Conservation (phyloP, 1,140 invertebrate genomes). For the Drosophila yakuba region DNA sequence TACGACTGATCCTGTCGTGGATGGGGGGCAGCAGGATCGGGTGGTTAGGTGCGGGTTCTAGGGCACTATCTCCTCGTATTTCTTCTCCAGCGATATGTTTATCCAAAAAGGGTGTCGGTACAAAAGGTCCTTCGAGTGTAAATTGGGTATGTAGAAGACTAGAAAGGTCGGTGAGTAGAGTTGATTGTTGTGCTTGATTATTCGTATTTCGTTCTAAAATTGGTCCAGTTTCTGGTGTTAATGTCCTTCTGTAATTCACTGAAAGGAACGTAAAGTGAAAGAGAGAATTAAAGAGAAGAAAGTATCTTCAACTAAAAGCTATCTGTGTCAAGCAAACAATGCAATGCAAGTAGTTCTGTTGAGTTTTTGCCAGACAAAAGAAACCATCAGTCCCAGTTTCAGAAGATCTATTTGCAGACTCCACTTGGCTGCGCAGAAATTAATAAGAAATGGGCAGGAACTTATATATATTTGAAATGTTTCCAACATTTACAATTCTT, state of each 20-base stretch:
- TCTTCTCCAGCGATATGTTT: slow-evolving; percentile 36
- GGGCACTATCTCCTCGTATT: slow-evolving; percentile 1
- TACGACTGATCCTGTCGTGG: not conserved
- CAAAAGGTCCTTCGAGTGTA: slow-evolving; percentile 33
- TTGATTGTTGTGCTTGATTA: slow-evolving; percentile 51
- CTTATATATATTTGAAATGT: slow-evolving; percentile 26
- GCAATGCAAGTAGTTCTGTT: slow-evolving; percentile 1
- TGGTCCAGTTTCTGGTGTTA: slow-evolving; percentile 65
- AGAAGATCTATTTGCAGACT: not conserved
- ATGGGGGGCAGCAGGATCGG: slow-evolving; percentile 14
- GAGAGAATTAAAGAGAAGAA: no score
- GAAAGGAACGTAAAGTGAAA: no score
- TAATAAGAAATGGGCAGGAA: slow-evolving; percentile 33
- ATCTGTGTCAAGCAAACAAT: slow-evolving; percentile 11
- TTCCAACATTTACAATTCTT: slow-evolving; percentile 12
- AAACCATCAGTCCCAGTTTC: not conserved
- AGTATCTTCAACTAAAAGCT: not conserved
- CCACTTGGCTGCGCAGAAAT: slow-evolving; percentile 22
- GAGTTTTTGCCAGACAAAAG: not conserved
- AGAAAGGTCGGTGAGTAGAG: slow-evolving; percentile 59
- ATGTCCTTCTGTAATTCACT: slow-evolving; percentile 6
- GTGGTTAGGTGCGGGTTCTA: not conserved
- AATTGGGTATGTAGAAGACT: slow-evolving; percentile 43
- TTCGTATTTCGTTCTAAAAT: slow-evolving; percentile 54
- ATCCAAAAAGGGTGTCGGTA: slow-evolving; percentile 39